These are phyloP conservation scores for Timandra comae DNA, from an alignment of 2,888 invertebrate species.

Conservation along the genomic window DNA sequence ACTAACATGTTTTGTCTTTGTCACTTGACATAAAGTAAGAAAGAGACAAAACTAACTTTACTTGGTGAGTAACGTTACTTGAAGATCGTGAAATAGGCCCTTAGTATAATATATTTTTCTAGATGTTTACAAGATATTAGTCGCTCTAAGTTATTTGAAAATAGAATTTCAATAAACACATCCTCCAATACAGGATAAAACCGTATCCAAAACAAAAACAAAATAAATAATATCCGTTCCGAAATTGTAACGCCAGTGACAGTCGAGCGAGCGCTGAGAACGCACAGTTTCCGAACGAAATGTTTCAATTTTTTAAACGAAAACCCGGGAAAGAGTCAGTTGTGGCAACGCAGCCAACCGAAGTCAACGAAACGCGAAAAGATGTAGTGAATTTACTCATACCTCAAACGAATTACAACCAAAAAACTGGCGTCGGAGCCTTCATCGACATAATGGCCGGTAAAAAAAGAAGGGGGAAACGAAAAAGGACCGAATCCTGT, in stretches of 20 bases:
- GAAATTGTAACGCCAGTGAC: conserved; percentile 30
- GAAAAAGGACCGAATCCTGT: conserved; percentile 50
- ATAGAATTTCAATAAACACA: conserved; percentile 14
- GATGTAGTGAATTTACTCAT: conserved; percentile 69
- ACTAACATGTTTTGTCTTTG: no score
- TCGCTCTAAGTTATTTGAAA: no score
- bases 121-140: no score
- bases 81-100: no score
- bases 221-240: conserved; percentile 11
- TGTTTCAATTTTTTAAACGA: conserved; percentile 71
- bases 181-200: no score
- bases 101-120: no score
- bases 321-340: conserved; percentile 60
- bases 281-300: conserved; percentile 49
- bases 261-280: conserved; percentile 28
- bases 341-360: conserved; percentile 36
- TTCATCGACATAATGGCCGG: conserved; percentile 69
- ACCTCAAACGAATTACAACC: conserved; percentile 58
- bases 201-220: conserved; percentile 12
- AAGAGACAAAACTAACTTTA: no score
- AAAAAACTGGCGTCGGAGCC: conserved; percentile 59
- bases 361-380: conserved; percentile 49
- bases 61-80: no score
- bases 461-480: conserved; percentile 49
- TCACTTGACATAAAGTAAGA: no score